Base-by-base conservation (phyloP, 37 sponge, comb jelly and placozoan species). In the Halisarca cf. caerulea region DNA sequence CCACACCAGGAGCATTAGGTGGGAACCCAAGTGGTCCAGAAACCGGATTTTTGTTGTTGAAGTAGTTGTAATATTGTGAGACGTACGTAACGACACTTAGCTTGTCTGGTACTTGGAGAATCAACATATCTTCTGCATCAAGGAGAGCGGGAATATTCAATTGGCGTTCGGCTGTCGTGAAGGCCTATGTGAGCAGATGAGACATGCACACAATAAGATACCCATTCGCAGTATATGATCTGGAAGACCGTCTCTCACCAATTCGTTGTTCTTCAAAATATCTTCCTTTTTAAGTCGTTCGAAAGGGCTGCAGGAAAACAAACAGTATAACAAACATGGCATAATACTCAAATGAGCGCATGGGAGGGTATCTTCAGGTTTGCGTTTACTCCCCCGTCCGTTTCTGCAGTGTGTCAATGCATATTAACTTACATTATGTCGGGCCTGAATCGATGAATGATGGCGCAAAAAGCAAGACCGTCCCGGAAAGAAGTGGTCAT, bases 111-210 rank as follows among this genome's bases (percentile, higher is more conserved):
- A 89, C 84, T 3, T n/a, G 34, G 6, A 98, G 84, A 7, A 84
- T 90, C n/a, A 94, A 91, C 94, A 93, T 93, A 69, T 98, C 99
- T 36, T 91, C 95, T 9, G 94, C 96, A 62, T 98, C 99, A 59
- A 98, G 82, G 42, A 98, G 86, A 17, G 90, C 87, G 1, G 92
- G 87, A 36, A 98, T 89, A n/a, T 88, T 93, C 0, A 98, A 90
- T 59, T 92, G 86, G 2, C 61, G 83, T 28, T 96, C 96, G 14
- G 99, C 99, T 7, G 96, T 87, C 34, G 70, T 42, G 59, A 96
- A 98, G 2, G 99, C 99, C 87, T 95, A 51, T 4, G 57, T 45
- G 58, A n/a, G 35, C 34, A 14, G 33, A 54, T n/a, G 20, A 79
- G 30, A 78, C 57, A 55, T 55, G 57, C 57, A 55, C 17, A n/a